phyloP scores from a whole-genome alignment of 2,113 vertebrate species.

The Abramis brama region DNA sequence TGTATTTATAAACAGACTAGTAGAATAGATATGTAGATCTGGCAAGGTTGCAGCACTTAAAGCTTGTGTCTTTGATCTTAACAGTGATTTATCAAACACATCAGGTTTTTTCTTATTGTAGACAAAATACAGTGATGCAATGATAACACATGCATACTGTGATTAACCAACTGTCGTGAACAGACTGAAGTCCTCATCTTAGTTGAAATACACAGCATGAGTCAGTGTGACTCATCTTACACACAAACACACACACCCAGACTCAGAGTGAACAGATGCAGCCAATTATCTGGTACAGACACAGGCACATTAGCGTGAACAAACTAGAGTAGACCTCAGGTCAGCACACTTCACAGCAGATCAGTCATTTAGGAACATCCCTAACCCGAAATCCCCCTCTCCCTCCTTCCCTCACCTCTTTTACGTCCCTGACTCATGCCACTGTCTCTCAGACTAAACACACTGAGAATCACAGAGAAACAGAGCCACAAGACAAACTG shows the following conservation, averaged over 20 bases:
- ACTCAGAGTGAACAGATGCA: constrained; percentile 65
- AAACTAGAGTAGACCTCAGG: constrained; percentile 44
- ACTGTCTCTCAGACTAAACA: constrained; percentile 8
- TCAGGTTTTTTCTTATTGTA: constrained; percentile 20
- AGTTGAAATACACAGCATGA: constrained; percentile 58
- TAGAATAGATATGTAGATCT: not conserved
- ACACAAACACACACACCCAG: constrained; percentile 15
- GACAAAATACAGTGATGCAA: constrained; percentile 5
- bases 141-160: constrained; percentile 25
- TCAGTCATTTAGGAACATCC: constrained; percentile 43
- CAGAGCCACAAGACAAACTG: not conserved
- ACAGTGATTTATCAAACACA: constrained; percentile 12
- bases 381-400: constrained; percentile 8
- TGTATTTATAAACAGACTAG: constrained; percentile 10
- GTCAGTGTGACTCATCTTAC: constrained; percentile 52
- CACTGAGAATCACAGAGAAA: not conserved
- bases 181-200: constrained; percentile 32
- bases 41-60: not conserved
- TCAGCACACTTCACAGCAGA: constrained; percentile 51
- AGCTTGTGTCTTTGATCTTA: constrained; percentile 31
- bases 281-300: constrained; percentile 65
- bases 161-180: constrained; percentile 23
- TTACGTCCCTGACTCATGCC: constrained; percentile 17
- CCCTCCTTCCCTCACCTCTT: not conserved
- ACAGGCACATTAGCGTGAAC: constrained; percentile 57